A percentile compares a stretch with the other conserved stretches of the same genome.
These are phyloP conservation scores for Pyxicephalus adspersus DNA, from an alignment of 2,113 vertebrate genomes.

Conservation along the genomic window DNA sequence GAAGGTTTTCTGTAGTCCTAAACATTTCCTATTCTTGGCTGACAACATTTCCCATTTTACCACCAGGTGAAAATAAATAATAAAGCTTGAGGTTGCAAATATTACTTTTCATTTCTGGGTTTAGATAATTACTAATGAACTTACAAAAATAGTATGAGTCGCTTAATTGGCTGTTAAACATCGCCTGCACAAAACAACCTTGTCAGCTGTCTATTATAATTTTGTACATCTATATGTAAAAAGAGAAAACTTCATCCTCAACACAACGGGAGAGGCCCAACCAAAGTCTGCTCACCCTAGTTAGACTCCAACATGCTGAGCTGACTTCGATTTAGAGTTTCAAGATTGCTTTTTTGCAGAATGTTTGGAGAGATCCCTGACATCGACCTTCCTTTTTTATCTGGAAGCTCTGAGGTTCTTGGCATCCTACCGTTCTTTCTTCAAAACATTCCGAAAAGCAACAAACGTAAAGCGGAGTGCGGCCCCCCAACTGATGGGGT, in stretches of 20 bases:
- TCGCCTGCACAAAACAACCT: too few relatives aligned
- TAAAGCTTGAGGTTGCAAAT: too few relatives aligned
- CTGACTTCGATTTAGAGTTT: background rate
- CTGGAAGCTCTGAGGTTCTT: constrained; percentile 66
- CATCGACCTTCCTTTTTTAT: constrained; percentile 1
- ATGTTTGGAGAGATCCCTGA: background rate
- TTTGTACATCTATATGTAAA: too few relatives aligned
- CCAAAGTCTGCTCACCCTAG: background rate
- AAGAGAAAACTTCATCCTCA: background rate
- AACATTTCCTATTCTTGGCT: too few relatives aligned
- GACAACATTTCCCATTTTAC: too few relatives aligned
- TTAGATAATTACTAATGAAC: too few relatives aligned
- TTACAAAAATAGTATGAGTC: too few relatives aligned
- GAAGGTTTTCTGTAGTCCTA: too few relatives aligned
- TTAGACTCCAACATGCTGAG: background rate
- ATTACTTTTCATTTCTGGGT: too few relatives aligned
- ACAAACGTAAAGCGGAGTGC: constrained; percentile 56
- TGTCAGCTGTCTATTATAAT: too few relatives aligned
- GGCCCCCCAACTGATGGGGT: constrained; percentile 70
- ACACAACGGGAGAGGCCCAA: background rate
- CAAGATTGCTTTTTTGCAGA: background rate
- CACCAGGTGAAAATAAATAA: too few relatives aligned
- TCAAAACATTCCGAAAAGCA: constrained; percentile 65
- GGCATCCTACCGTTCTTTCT: constrained; percentile 67
- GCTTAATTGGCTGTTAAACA: too few relatives aligned